Conservation (phyloP, 37 sponge, comb jelly and placozoan genomes). For the Aplysina aerophoba region DNA sequence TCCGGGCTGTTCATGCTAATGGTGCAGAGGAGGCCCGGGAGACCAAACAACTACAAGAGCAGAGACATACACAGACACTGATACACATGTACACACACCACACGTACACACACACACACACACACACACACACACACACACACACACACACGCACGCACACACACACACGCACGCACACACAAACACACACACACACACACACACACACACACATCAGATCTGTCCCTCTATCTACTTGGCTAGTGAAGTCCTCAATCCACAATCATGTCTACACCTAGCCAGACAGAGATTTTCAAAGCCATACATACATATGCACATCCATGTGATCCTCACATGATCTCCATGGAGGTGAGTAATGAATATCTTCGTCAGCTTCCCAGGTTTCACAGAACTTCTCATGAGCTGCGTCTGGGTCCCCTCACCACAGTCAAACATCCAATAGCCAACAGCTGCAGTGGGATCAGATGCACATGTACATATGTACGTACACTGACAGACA, state of each 20-base stretch:
- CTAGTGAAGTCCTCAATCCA: too few species aligned
- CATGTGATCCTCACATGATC: slow-evolving; percentile 70
- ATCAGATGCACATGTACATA: too few species aligned
- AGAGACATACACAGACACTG: background rate
- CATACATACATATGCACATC: too few species aligned
- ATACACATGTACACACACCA: slow-evolving; percentile 3
- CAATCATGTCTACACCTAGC: too few species aligned
- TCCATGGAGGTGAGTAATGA: slow-evolving; percentile 95
- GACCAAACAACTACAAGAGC: slow-evolving; percentile 82
- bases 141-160: slow-evolving; percentile 37
- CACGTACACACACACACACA: slow-evolving; percentile 2
- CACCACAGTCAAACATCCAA: slow-evolving; percentile 98
- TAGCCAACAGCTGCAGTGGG: slow-evolving; percentile 44
- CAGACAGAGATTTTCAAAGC: too few species aligned
- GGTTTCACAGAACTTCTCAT: slow-evolving; percentile 84
- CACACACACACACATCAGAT: background rate
- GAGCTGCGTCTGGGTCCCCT: slow-evolving; percentile 88
- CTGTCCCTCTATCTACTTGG: too few species aligned
- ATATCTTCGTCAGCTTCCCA: slow-evolving; percentile 74
- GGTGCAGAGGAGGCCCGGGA: slow-evolving; percentile 91
- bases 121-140: slow-evolving; percentile 42
- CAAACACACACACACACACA: slow-evolving; percentile 24
- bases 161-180: slow-evolving; percentile 33
- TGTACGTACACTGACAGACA: too few species aligned
- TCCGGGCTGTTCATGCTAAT: slow-evolving; percentile 54